Conservation (phyloP, 2,797 vertebrate genomes). For the Orientallactaga sibirica region DNA sequence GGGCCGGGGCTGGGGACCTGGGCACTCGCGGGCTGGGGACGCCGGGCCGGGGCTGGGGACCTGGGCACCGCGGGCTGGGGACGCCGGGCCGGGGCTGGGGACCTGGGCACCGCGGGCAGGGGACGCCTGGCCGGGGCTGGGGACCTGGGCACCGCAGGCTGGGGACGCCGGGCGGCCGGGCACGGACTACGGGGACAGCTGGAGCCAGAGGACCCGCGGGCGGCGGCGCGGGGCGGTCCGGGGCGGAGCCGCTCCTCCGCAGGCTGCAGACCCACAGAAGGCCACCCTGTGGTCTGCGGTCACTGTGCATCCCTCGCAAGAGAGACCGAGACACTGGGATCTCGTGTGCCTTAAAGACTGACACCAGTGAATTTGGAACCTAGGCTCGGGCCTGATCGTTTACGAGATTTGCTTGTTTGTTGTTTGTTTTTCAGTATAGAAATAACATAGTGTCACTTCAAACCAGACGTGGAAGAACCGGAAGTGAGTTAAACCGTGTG, state of each 20-base stretch:
- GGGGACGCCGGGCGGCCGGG: no score
- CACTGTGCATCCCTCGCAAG: not conserved
- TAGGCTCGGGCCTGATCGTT: not conserved
- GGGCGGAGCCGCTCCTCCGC: not conserved
- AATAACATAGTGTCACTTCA: not conserved
- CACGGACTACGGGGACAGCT: no score
- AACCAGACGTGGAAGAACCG: not conserved
- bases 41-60: no score
- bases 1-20: not conserved
- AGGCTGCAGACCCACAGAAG: no score
- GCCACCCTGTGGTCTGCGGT: no score
- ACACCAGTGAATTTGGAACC: not conserved
- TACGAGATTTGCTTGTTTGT: not conserved
- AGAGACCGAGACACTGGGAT: not conserved
- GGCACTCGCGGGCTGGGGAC: no score
- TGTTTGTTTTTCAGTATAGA: not conserved
- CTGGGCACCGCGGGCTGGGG: no score
- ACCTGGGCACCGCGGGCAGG: not conserved
- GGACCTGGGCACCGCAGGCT: no score
- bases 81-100: no score
- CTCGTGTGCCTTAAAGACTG: not conserved
- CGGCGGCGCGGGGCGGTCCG: rapidly evolving
- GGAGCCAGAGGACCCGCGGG: not conserved
- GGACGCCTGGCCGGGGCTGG: not conserved
- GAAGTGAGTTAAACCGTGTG: not conserved